Conservation (phyloP, 2,797 vertebrate species). For the Zenarchopterus dispar region DNA sequence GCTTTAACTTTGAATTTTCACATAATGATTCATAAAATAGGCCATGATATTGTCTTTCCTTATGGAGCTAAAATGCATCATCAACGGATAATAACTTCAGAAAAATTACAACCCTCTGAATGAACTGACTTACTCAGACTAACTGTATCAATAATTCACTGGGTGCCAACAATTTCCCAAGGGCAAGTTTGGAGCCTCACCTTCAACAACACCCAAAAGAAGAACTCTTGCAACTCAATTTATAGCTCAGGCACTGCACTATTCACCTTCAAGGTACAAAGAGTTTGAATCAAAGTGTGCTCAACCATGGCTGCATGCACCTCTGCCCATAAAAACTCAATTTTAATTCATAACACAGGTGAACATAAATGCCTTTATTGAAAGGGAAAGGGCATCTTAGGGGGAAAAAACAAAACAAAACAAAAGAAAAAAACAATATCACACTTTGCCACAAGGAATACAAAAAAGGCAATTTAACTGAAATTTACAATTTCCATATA, state of each 20-base stretch:
- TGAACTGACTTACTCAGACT: constrained; percentile 46
- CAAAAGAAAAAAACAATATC: constrained; percentile 67
- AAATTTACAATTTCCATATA: constrained; percentile 57
- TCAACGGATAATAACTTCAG: constrained; percentile 40
- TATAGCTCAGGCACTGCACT: constrained; percentile 66
- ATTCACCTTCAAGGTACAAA: constrained; percentile 77
- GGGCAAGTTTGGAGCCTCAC: constrained; percentile 57
- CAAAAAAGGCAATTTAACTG: constrained; percentile 72
- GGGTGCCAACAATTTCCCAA: constrained; percentile 57
- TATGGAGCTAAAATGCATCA: constrained; percentile 55
- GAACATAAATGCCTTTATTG: constrained; percentile 76
- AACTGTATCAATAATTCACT: constrained; percentile 65
- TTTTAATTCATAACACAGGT: constrained; percentile 77
- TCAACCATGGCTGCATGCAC: constrained; percentile 68
- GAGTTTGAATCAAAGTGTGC: constrained; percentile 71
- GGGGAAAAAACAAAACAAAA: constrained; percentile 58
- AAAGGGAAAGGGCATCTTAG: constrained; percentile 71
- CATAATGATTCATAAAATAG: constrained; percentile 47
- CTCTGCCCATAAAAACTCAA: constrained; percentile 64
- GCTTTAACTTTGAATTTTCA: constrained; percentile 48
- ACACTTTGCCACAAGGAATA: constrained; percentile 66
- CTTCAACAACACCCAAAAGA: constrained; percentile 59
- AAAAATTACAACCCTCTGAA: constrained; percentile 55
- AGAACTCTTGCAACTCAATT: constrained; percentile 70
- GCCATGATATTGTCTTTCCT: constrained; percentile 45